Evolutionary conservation across 2,888 invertebrate species (phyloP).

Genomic region (Heliconius ismenius): DNA sequence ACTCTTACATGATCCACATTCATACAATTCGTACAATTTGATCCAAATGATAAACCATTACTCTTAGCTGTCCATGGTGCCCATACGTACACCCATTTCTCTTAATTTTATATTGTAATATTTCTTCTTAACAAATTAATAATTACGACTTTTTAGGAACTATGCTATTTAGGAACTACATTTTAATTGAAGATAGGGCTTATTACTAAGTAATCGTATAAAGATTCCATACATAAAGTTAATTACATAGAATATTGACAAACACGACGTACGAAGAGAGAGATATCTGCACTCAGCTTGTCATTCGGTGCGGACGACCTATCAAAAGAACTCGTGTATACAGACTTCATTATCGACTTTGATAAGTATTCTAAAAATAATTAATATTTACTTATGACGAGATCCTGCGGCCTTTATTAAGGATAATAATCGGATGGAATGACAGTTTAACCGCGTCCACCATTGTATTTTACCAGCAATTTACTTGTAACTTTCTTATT

Average conservation of each 20-base stretch:
- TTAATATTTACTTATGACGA: slow-evolving; percentile 45
- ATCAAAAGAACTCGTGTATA: slow-evolving; percentile 49
- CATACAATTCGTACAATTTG: slow-evolving; percentile 9
- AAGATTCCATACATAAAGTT: neutral
- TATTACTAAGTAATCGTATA: neutral
- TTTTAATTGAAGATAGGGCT: neutral
- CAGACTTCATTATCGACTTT: slow-evolving; percentile 63
- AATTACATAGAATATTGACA: slow-evolving; percentile 37
- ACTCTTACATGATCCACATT: slow-evolving; percentile 26
- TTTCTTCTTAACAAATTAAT: neutral
- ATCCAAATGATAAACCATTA: slow-evolving; percentile 18
- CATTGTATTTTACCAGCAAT: neutral
- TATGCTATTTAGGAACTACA: neutral
- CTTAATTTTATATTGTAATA: too few relatives aligned
- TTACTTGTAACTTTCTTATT: neutral
- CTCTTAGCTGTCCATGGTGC: slow-evolving; percentile 21
- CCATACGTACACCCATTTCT: neutral
- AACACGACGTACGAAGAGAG: slow-evolving; percentile 43
- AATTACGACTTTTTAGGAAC: neutral
- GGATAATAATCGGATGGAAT: slow-evolving; percentile 13
- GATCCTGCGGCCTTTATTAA: slow-evolving; percentile 44
- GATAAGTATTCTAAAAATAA: slow-evolving; percentile 65
- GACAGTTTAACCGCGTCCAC: neutral
- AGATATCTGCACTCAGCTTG: slow-evolving; percentile 56
- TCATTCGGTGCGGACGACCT: slow-evolving; percentile 48